Conservation (phyloP, 2,113 vertebrate species). For the Fukomys damarensis region DNA sequence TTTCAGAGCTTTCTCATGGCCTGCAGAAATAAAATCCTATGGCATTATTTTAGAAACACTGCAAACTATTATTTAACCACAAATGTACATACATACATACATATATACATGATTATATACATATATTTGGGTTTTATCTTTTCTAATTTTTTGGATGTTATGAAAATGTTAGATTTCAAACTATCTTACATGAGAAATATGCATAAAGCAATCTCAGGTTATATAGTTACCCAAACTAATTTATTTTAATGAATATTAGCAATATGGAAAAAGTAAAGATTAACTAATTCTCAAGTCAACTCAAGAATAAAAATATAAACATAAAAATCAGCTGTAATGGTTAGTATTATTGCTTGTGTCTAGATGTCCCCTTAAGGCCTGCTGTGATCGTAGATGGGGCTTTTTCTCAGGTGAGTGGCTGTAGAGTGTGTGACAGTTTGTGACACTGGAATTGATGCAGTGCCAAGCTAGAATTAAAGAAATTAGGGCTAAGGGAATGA, state of each 20-base stretch:
- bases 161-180: conserved; percentile 67
- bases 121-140: conserved; percentile 16
- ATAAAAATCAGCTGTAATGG: not conserved
- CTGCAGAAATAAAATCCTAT: not conserved
- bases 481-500: no score
- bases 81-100: fast-evolving
- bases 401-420: no score
- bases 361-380: no score
- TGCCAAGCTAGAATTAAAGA: no score
- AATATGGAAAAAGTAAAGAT: conserved; percentile 64
- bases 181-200: not conserved
- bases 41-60: not conserved
- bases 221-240: conserved; percentile 30
- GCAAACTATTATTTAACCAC: not conserved
- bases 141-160: not conserved
- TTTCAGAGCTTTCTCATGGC: not conserved
- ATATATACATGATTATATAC: not conserved
- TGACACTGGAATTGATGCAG: no score
- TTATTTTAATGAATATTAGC: conserved; percentile 17
- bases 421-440: no score
- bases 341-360: no score
- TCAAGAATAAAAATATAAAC: conserved; percentile 52
- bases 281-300: not conserved
- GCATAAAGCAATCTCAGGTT: not conserved
- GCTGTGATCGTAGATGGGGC: no score